Percentiles rank a stretch among this genome's conserved stretches.
Evolutionary conservation across 2,797 vertebrate genomes (phyloP).

Genomic region (Parotocinclus haroldoi): DNA sequence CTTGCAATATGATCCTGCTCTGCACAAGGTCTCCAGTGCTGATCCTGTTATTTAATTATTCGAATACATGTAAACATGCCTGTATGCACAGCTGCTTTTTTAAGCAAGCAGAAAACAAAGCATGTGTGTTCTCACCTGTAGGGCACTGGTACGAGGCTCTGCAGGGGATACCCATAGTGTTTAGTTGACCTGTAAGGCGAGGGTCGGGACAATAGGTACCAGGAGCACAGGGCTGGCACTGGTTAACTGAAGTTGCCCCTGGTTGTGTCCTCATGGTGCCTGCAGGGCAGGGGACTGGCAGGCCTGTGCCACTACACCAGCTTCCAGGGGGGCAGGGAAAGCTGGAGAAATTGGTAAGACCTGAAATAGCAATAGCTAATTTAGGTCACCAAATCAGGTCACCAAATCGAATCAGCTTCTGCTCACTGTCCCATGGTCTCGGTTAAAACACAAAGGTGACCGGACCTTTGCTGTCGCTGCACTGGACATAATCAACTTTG

Average conservation of each 20-base stretch:
- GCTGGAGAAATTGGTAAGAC: slow-evolving; percentile 67
- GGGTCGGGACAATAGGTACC: slow-evolving; percentile 83
- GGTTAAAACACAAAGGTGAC: too few relatives aligned
- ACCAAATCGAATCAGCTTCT: too few relatives aligned
- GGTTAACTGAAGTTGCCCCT: slow-evolving; percentile 71
- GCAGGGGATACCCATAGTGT: slow-evolving; percentile 77
- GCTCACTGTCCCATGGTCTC: too few relatives aligned
- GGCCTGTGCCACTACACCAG: slow-evolving; percentile 84
- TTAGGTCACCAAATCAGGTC: too few relatives aligned
- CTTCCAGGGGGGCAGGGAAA: slow-evolving; percentile 80
- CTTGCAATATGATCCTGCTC: slow-evolving; percentile 80
- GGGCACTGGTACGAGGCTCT: slow-evolving; percentile 82
- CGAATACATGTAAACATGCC: slow-evolving; percentile 3
- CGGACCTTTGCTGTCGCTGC: too few relatives aligned
- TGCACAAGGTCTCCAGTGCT: slow-evolving; percentile 73
- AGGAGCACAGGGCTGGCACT: slow-evolving; percentile 77
- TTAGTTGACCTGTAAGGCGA: slow-evolving; percentile 65
- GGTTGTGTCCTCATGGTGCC: slow-evolving; percentile 77
- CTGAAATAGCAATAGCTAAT: slow-evolving; percentile 43
- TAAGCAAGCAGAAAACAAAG: background rate
- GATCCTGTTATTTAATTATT: slow-evolving; percentile 69
- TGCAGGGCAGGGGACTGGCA: slow-evolving; percentile 77
- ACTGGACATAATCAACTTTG: too few relatives aligned
- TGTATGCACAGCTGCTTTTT: background rate
- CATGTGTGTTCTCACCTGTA: slow-evolving; percentile 60